Base-by-base conservation (phyloP, 2,113 vertebrate genomes). In the Larimichthys polyactis region DNA sequence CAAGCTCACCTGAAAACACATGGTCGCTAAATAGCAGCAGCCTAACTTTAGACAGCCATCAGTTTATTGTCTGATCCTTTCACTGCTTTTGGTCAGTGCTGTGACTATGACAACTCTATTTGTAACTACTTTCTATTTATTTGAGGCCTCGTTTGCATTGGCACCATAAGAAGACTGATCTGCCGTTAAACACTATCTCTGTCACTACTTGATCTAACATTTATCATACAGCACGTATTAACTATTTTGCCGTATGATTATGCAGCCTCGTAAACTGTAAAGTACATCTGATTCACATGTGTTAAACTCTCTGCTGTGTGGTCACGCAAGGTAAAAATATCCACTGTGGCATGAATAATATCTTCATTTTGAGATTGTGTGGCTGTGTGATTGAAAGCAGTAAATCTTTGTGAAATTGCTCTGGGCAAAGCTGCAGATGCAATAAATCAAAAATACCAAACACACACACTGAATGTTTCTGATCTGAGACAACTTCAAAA, bases 401-500 rank as follows among this genome's bases (percentile, higher is more conserved):
- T 89, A 72, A 73, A 82, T 70, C 65, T 63, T 64, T 51, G 48
- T 73, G 24, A 51, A 55, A 82, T 67, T 19, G 54, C 79, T 68
- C 32, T 1, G 17, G 70, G 68, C 58, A 59, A 73, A 79, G 66
- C 63, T 27, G 43, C 29, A 48, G 82, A 87, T 73, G 78, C 78
- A 87, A 74, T 89, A 71, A 90, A 82, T 85, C 87, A 90, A 49
- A 84, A 54, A 60, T 54, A 73, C 74, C 73, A 65, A 79, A 78
- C 3, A 79, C 71, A 75, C 51, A 83, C 81, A 86, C 75, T 40
- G 36, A 40, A 71, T 29, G 48, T 77, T 83, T 84, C 66, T 78
- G 62, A 75, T 58, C n/a, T 68, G 55, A 87, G 54, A 80, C 57
- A 27, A 49, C 62, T 68, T 87, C 55, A 83, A 73, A 82, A 67